phyloP scores from a whole-genome alignment of 2,113 vertebrate species.

The Triplophysa siluroides region DNA sequence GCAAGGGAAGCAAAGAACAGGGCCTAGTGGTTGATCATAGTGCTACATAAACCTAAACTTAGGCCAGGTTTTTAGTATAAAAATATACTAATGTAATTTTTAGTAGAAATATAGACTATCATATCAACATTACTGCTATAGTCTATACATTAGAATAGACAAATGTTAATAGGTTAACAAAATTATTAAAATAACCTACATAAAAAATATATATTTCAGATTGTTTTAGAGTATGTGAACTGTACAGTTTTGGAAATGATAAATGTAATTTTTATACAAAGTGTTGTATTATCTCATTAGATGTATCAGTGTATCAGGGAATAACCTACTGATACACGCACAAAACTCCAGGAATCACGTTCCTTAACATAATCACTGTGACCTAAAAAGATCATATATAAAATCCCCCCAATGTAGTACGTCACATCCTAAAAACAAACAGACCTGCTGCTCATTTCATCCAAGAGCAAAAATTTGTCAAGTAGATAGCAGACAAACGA shows the following conservation, averaged over 20 bases:
- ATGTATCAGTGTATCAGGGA: not conserved
- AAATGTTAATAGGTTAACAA: too few species aligned
- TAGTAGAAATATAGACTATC: not conserved
- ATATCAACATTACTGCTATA: not conserved
- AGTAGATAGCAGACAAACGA: too few species aligned
- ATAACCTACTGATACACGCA: not conserved
- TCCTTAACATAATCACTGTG: not conserved
- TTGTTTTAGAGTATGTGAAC: not conserved
- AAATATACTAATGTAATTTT: too few species aligned
- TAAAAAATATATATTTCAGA: too few species aligned
- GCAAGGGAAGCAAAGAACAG: constrained; percentile 4
- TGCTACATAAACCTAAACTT: not conserved
- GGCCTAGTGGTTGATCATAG: not conserved
- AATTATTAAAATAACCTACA: not conserved
- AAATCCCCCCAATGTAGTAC: not conserved
- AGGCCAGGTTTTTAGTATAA: not conserved
- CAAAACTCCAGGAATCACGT: not conserved
- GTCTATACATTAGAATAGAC: not conserved
- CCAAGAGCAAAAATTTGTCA: too few species aligned
- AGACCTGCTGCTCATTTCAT: not conserved
- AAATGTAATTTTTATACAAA: too few species aligned
- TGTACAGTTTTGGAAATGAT: not conserved
- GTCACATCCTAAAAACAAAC: not conserved
- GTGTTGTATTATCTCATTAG: not conserved
- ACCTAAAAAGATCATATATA: not conserved